Evolutionary conservation across 2,888 invertebrate genomes (phyloP), one percentile per base, ranked within the genome.

Genomic region (Camptogramma bilineatum): DNA sequence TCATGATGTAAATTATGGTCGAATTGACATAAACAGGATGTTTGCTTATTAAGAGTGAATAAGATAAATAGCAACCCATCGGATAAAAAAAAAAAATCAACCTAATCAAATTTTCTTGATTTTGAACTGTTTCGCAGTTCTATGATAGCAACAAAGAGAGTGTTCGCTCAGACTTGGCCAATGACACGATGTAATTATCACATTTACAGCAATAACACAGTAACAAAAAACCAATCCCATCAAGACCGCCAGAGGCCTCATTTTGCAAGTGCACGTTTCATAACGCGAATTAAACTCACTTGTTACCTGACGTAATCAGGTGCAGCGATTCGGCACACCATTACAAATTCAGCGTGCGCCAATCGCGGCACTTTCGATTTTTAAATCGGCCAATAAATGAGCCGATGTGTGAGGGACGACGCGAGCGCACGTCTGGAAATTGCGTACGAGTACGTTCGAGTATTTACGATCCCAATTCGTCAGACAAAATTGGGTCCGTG

Each of bases 351-450:
- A 74, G 74, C 70, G 76, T 62, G 76, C 75, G 70, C 79, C 77
- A 78, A 80, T 78, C 68, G 75, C 75, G 79, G 81, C 83, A 84
- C 84, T 84, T 85, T 85, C 84, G 74, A 79, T 84, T 84, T 83
- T 81, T 75, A 76, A 83, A 79, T 77, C 72, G 67, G 62, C 76
- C 77, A 80, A 80, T 79, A 68, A n/a, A 73, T 68, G 69, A 61
- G 24, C 53, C 50, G 48, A 62, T 66, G 54, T 54, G 63, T 65
- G 46, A 64, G 56, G 53, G 62, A 54, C 64, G 61, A 16, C 51
- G 47, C 34, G 16, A 2, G 68, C 67, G 66, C 68, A 64, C 59
- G 64, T 64, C 44, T 24, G 52, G 48, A 34, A 57, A 62, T 64
- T 52, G 55, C 62, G 47, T 63, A 57, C 69, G 61, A 56, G 54